These are phyloP conservation scores for Sus cebifrons DNA, from an alignment of 2,797 vertebrate genomes.

Conservation along the genomic window DNA sequence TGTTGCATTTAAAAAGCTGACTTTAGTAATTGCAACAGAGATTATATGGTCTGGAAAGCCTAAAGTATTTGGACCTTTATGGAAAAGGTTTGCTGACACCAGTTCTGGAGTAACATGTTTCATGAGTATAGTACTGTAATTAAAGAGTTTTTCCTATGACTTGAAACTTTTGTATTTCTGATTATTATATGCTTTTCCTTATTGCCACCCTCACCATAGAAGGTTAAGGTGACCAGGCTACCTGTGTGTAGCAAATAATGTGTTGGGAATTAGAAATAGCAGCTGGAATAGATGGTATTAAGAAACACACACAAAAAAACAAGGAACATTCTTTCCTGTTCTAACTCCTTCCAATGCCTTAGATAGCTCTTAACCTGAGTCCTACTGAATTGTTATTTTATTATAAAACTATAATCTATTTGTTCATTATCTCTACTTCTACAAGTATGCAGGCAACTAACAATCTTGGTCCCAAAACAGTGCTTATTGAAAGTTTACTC, in stretches of 20 bases:
- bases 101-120: conserved; percentile 22
- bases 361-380: conserved; percentile 16
- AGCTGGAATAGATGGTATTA: background rate
- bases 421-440: conserved; percentile 34
- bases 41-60: conserved; percentile 23
- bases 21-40: conserved; percentile 6
- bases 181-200: background rate
- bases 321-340: background rate
- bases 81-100: conserved; percentile 4
- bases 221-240: background rate
- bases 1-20: conserved; percentile 58
- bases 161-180: conserved; percentile 56
- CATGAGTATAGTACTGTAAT: background rate
- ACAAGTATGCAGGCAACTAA: conserved; percentile 16
- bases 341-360: background rate
- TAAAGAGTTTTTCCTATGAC: conserved; percentile 32
- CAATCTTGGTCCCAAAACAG: background rate
- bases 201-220: background rate
- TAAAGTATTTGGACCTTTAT: background rate
- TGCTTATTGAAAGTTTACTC: conserved; percentile 26
- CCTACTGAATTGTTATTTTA: conserved; percentile 8
- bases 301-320: background rate
- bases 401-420: conserved; percentile 31
- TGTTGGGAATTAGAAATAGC: conserved; percentile 8
- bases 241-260: background rate